These are phyloP conservation scores for Upupa epops DNA, from an alignment of 2,113 vertebrate species.

Conservation along the genomic window DNA sequence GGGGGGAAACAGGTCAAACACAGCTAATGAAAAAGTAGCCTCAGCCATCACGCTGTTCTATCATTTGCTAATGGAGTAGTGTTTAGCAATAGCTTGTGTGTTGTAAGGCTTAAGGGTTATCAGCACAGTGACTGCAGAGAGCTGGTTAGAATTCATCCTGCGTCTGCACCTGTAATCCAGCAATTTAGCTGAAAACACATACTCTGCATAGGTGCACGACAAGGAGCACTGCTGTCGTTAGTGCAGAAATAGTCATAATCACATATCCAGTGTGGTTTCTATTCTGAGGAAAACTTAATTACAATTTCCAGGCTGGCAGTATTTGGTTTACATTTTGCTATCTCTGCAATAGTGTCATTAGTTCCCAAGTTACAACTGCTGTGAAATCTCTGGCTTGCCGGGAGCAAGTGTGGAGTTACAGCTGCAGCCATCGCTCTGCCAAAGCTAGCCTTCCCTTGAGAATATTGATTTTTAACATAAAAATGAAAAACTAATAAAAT, in stretches of 20 bases:
- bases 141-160: constrained; percentile 47
- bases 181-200: constrained; percentile 31
- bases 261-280: constrained; percentile 23
- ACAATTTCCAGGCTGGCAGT: constrained; percentile 41
- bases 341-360: constrained; percentile 40
- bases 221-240: constrained; percentile 36
- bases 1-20: background rate
- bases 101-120: constrained; percentile 64
- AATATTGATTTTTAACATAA: constrained; percentile 15
- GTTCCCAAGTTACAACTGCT: constrained; percentile 6
- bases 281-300: constrained; percentile 57
- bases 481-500: background rate
- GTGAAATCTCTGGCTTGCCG: background rate
- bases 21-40: background rate
- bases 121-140: constrained; percentile 52
- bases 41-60: background rate
- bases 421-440: background rate
- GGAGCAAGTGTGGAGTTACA: background rate
- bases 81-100: constrained; percentile 29
- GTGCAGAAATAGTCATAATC: constrained; percentile 40
- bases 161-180: constrained; percentile 15
- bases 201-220: constrained; percentile 40
- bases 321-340: constrained; percentile 55
- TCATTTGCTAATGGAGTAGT: constrained; percentile 3
- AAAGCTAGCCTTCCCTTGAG: background rate